Base-by-base conservation (phyloP, 2,888 invertebrate species). In the Parascotia fuliginaria region DNA sequence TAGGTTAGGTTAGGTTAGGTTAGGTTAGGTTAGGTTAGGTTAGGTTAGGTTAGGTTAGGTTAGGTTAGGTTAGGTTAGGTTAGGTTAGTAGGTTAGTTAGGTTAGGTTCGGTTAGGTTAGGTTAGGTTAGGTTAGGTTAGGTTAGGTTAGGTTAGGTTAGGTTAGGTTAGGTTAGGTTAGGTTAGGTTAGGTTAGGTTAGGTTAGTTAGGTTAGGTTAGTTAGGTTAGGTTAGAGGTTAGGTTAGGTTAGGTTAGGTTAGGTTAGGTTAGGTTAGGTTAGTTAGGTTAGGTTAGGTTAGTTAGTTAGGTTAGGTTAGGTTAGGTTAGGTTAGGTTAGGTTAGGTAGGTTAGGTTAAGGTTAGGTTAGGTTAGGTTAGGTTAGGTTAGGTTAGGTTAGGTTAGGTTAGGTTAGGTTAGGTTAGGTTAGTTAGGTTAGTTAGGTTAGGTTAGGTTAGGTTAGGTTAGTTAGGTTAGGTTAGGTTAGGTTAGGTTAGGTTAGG, bases 291-390 rank as follows among this genome's bases (percentile, higher is more conserved):
- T 53, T 45, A 40, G 41, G 31, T 32, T 33, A 31, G 34, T 42
- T 42, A 53, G 59, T 59, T 59, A 59, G 59, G 59, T 55, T 59
- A 49, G 54, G 54, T 58, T 54, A 51, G 50, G 52, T 55, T 59
- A 47, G 50, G 47, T 50, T 50, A 47, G 43, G 50, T 54, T 50
- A 36, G 38, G 38, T 38, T 38, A 38, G 38, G 38, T 38, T 38
- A 38, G 38, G 38, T 38, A 27, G 27, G 38, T 24, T 38, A 27
- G 41, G 44, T 40, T 50, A 44, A 44, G 50, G 44, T 44, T 50
- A 50, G 44, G 42, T 48, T 48, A 48, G 34, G 34, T 36, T 36
- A 41, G 42, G 50, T 47, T 48, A 48, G 47, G 51, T 42, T 36
- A 49, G 49, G 51, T 52, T 52, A 54, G 54, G 54, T 49, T 54